These are phyloP conservation scores for Sicus ferrugineus DNA, from an alignment of 2,888 invertebrate genomes.

Conservation along the genomic window DNA sequence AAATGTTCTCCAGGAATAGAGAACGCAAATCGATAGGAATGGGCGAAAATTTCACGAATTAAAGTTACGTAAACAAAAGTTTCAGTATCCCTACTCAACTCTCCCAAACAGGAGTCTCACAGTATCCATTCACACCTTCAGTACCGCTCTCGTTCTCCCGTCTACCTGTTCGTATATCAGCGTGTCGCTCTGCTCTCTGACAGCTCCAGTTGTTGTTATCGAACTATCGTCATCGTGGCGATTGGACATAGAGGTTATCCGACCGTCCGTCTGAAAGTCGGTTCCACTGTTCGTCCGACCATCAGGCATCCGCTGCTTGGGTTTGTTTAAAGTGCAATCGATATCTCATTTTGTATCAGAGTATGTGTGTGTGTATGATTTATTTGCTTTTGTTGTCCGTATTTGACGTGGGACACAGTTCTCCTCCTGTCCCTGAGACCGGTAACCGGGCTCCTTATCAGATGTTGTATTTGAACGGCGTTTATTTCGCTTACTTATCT, in stretches of 20 bases:
- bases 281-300: not conserved
- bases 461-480: constrained; percentile 18
- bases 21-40: too few species aligned
- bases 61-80: not conserved
- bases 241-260: constrained; percentile 4
- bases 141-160: not conserved
- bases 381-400: not conserved
- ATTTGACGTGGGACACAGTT: constrained; percentile 13
- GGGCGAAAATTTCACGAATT: too few species aligned
- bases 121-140: not conserved
- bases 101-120: not conserved
- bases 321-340: constrained; percentile 14
- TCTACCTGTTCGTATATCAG: not conserved
- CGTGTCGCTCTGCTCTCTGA: not conserved
- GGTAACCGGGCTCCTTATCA: too few species aligned
- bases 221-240: not conserved
- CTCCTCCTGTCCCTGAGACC: too few species aligned
- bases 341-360: constrained; percentile 24
- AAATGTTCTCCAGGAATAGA: too few species aligned
- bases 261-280: not conserved
- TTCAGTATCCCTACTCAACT: constrained; percentile 4
- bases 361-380: not conserved
- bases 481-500: constrained; percentile 25
- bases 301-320: not conserved
- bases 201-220: not conserved